Percentiles rank a stretch among this genome's conserved stretches.
phyloP scores from a whole-genome alignment of 2,113 vertebrate genomes.

The Prionailurus bengalensis region DNA sequence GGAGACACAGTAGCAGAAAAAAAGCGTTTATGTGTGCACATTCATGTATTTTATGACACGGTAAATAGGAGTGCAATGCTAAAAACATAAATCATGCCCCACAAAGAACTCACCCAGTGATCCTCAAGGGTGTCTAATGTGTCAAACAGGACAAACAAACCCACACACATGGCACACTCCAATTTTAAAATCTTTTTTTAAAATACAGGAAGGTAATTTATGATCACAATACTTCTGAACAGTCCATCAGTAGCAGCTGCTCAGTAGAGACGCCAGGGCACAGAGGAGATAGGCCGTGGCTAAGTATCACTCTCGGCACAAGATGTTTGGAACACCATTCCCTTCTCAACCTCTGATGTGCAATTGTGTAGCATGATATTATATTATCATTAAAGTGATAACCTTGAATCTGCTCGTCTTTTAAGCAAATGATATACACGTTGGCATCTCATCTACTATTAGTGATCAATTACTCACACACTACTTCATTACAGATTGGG shows the following conservation, averaged over 20 bases:
- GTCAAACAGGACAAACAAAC: neutral
- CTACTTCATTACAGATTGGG: neutral
- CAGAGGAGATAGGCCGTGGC: neutral
- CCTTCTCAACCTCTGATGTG: neutral
- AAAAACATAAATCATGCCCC: neutral
- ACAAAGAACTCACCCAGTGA: neutral
- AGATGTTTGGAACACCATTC: neutral
- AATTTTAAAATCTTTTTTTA: neutral
- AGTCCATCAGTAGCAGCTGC: neutral
- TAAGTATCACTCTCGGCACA: neutral
- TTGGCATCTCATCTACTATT: neutral
- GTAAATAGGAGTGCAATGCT: neutral
- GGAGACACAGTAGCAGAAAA: neutral
- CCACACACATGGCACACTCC: neutral
- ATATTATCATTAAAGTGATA: neutral
- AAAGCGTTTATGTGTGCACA: neutral
- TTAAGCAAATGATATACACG: neutral
- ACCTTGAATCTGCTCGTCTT: neutral
- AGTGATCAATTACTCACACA: neutral
- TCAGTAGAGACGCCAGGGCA: neutral
- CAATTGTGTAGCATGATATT: neutral
- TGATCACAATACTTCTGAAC: neutral
- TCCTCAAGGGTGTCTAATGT: neutral
- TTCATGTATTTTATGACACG: neutral
- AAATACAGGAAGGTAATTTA: conserved; percentile 14